A percentile compares a stretch with the other conserved stretches of the same genome.
Evolutionary conservation across 2,888 invertebrate genomes (phyloP).

Genomic region (Ennomos fuscantarius): DNA sequence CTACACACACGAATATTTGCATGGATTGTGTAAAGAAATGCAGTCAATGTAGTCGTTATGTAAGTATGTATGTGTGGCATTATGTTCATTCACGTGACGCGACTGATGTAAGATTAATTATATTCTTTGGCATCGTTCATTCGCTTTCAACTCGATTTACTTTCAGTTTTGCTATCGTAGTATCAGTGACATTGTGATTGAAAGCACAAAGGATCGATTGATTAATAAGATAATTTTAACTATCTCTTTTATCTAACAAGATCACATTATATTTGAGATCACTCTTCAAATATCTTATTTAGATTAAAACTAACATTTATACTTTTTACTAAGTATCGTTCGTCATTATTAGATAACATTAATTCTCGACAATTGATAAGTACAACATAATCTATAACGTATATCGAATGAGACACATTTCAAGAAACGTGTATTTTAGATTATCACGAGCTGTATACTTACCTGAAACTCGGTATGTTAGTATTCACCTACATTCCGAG

Average conservation of each 20-base stretch:
- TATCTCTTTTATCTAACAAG: constrained; percentile 15
- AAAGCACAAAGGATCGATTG: constrained; percentile 44
- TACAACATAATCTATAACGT: constrained; percentile 7
- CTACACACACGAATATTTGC: constrained; percentile 33
- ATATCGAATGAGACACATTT: constrained; percentile 8
- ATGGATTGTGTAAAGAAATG: constrained; percentile 33
- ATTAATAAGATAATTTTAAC: constrained; percentile 42
- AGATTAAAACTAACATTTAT: not conserved
- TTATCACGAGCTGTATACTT: constrained; percentile 17
- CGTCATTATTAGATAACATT: constrained; percentile 10
- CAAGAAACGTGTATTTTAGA: constrained; percentile 22
- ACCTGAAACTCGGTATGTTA: constrained; percentile 41
- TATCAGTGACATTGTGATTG: constrained; percentile 45
- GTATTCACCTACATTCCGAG: constrained; percentile 33
- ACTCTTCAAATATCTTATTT: not conserved
- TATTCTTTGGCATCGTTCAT: constrained; percentile 51
- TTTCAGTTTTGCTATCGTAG: constrained; percentile 47
- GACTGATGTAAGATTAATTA: constrained; percentile 49
- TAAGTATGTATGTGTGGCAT: constrained; percentile 29
- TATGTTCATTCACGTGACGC: constrained; percentile 31
- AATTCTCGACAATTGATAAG: constrained; percentile 3
- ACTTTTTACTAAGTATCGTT: not conserved
- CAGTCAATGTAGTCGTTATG: constrained; percentile 30
- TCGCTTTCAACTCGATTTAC: constrained; percentile 53
- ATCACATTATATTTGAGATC: constrained; percentile 1